These are phyloP conservation scores for Ancistrus triradiatus DNA, from an alignment of 2,113 vertebrate genomes.

Conservation along the genomic window DNA sequence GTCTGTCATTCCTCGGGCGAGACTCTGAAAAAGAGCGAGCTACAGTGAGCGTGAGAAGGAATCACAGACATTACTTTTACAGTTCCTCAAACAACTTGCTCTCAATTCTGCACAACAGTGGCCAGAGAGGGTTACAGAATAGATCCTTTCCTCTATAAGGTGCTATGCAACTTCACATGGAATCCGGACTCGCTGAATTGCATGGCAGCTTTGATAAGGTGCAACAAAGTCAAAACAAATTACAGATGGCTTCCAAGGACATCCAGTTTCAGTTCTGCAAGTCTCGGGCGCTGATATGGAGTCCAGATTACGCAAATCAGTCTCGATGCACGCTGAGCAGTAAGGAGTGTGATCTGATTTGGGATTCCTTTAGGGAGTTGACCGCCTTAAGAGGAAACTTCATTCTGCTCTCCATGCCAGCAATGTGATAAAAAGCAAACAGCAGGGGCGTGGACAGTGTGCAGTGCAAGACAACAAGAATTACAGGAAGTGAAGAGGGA, in stretches of 20 bases:
- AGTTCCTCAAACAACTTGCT: no score
- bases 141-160: no score
- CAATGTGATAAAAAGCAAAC: conserved; percentile 55
- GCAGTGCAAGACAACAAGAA: conserved; percentile 67
- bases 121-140: no score
- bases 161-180: no score
- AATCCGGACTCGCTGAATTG: no score
- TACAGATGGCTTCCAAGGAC: not conserved
- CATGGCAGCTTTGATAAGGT: no score
- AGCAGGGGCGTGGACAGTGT: conserved; percentile 53
- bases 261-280: not conserved
- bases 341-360: not conserved
- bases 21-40: conserved; percentile 51
- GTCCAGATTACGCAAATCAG: no score
- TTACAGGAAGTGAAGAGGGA: conserved; percentile 70
- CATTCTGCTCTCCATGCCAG: conserved; percentile 28
- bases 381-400: conserved; percentile 36
- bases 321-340: no score
- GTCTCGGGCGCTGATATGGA: not conserved
- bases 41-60: conserved; percentile 18
- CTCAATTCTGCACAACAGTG: no score
- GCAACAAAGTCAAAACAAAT: conserved; percentile 2
- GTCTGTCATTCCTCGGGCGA: conserved; percentile 53
- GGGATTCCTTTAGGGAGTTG: not conserved
- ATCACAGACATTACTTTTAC: not conserved